Evolutionary conservation across 2,113 vertebrate species (phyloP), one percentile per base, ranked within the genome.

Genomic region (Alouatta palliata): DNA sequence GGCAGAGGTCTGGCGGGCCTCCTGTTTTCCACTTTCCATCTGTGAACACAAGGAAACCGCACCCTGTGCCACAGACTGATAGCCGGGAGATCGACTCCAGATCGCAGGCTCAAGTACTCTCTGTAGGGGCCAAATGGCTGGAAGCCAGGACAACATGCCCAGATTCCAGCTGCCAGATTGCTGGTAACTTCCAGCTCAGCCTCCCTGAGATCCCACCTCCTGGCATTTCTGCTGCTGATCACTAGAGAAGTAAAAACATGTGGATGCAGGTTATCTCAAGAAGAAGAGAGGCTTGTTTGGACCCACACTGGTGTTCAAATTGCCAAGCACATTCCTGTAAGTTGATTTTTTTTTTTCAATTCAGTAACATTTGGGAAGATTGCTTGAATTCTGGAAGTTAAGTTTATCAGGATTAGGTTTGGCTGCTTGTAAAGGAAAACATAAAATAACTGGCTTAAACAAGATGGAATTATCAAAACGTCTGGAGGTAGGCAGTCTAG

Each of bases 251-350:
- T 49, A 25, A 76, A 93, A 52, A 37, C 91, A 8, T 47, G 94
- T 90, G 83, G 19, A 3, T 49, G n/a, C 96, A 89, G 93, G 93
- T 94, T 71, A 90, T 89, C 93, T 85, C 19, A 2, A 77, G 95
- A 52, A 49, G 71, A 43, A 80, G 25, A 95, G 68, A 71, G 77
- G 30, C 83, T 88, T 30, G 0, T 10, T 54, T 27, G 40, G 95
- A 83, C 90, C 95, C 85, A 56, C 94, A 91, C 95, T 76, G 49
- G 43, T 11, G 58, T 75, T 75, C 68, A 19, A 1, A 83, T 70
- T 90, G 77, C 96, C 86, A 97, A 93, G 71, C 56, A 52, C 96
- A 82, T 98, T 97, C 97, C 97, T 97, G 43, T n/a, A 58, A 89
- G 79, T 19, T 52, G 58, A n/a, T 66, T 73, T 54, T 40, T 37